A percentile compares a stretch with the other conserved stretches of the same genome.
Evolutionary conservation across 2,113 vertebrate species (phyloP).

Genomic region (Mellivora capensis): DNA sequence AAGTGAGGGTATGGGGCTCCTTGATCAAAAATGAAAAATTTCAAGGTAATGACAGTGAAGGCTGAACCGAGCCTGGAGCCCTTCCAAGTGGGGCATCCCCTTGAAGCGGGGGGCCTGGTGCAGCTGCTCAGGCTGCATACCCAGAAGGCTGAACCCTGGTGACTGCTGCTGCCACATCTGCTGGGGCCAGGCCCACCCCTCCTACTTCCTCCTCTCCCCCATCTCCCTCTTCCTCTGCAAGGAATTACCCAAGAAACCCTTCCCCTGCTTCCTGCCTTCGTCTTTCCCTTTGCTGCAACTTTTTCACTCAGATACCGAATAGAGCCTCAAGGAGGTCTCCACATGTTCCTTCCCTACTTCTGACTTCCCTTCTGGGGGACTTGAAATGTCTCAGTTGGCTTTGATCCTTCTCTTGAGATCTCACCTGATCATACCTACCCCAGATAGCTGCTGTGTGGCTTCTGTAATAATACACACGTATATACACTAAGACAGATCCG

Average conservation of each 20-base stretch:
- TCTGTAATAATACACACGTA: neutral
- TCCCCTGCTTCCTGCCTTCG: neutral
- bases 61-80: rapidly evolving
- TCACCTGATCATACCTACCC: neutral
- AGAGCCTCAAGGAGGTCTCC: neutral
- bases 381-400: neutral
- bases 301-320: neutral
- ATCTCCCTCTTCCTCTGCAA: neutral
- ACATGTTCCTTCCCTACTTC: neutral
- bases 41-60: neutral
- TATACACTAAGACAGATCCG: neutral
- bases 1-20: neutral
- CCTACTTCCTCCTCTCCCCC: too few relatives aligned
- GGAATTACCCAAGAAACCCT: neutral
- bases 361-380: neutral
- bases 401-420: neutral
- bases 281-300: neutral
- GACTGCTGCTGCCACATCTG: neutral
- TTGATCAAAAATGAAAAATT: neutral
- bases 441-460: neutral
- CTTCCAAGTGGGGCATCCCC: neutral
- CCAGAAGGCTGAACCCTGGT: neutral
- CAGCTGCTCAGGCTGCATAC: rapidly evolving
- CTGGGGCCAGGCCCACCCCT: too few relatives aligned
- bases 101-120: rapidly evolving